These are phyloP conservation scores for Iguana delicatissima DNA, from an alignment of 2,797 vertebrate genomes.

Conservation along the genomic window DNA sequence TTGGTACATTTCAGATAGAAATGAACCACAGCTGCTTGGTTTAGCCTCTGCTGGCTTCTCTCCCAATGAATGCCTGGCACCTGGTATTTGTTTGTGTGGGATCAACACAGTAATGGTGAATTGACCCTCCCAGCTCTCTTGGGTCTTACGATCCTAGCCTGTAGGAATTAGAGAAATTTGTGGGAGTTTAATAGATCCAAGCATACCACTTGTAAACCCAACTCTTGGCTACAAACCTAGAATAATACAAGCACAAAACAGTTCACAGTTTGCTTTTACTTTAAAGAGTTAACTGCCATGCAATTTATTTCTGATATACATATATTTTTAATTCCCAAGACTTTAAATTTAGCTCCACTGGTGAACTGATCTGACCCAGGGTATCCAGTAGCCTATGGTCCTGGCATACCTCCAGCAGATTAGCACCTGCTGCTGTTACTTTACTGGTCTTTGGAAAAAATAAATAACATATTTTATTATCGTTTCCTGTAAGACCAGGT, in stretches of 20 bases:
- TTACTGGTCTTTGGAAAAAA: slow-evolving; percentile 32
- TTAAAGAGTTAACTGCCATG: slow-evolving; percentile 61
- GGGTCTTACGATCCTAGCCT: neutral
- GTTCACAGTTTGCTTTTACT: neutral
- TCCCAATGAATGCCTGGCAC: neutral
- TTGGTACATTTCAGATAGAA: neutral
- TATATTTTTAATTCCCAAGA: slow-evolving; percentile 61
- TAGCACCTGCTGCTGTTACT: slow-evolving; percentile 88
- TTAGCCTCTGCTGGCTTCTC: neutral
- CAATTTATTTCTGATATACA: slow-evolving; percentile 1
- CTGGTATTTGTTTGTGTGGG: neutral
- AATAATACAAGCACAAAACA: neutral
- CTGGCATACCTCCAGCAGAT: slow-evolving; percentile 76
- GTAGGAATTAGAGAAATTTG: neutral
- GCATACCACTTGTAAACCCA: neutral
- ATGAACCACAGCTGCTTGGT: neutral
- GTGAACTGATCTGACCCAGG: slow-evolving; percentile 82
- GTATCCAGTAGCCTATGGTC: slow-evolving; percentile 86
- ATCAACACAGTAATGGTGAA: neutral
- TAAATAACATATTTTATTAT: slow-evolving; percentile 34
- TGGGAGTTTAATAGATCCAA: neutral
- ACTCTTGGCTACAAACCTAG: neutral
- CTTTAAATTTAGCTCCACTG: slow-evolving; percentile 88
- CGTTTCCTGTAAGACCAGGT: neutral
- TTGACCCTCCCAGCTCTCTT: neutral